These are phyloP conservation scores for Ochropleura plecta DNA, from an alignment of 2,888 invertebrate species.

Conservation along the genomic window DNA sequence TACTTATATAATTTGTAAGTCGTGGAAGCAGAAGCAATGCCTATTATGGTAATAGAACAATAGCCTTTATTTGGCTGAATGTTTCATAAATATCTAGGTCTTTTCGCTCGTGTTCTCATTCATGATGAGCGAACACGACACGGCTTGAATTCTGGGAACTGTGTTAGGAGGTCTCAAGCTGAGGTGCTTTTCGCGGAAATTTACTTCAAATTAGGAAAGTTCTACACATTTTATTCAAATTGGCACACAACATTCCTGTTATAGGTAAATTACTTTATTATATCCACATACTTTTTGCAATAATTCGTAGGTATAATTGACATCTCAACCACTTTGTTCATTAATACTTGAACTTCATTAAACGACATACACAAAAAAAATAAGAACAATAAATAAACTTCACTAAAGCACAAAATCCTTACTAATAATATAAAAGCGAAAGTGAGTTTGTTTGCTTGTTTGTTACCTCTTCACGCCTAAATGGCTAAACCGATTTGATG, in stretches of 20 bases:
- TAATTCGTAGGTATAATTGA: too few species aligned
- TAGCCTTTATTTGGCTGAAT: constrained; percentile 17
- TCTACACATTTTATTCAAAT: background rate
- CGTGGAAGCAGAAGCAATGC: constrained; percentile 29
- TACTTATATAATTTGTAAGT: constrained; percentile 47
- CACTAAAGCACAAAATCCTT: background rate
- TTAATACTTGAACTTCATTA: too few species aligned
- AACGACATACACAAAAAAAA: too few species aligned
- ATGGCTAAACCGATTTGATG: too few species aligned
- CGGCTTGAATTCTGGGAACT: background rate
- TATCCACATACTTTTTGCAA: background rate
- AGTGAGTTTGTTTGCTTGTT: too few species aligned
- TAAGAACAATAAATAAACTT: too few species aligned
- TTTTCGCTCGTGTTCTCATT: constrained; percentile 27
- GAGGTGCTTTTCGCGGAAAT: background rate
- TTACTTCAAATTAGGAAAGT: background rate
- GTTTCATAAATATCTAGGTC: constrained; percentile 16
- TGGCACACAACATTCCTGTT: background rate
- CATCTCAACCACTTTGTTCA: too few species aligned
- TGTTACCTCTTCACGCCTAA: too few species aligned
- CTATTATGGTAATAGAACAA: constrained; percentile 38
- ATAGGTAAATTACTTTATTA: background rate
- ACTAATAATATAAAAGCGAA: too few species aligned
- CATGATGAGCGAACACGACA: background rate
- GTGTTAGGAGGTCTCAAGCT: background rate